Evolutionary conservation across 2,888 invertebrate species (phyloP), one percentile per base, ranked within the genome.

Genomic region (Drosophila macrospina): DNA sequence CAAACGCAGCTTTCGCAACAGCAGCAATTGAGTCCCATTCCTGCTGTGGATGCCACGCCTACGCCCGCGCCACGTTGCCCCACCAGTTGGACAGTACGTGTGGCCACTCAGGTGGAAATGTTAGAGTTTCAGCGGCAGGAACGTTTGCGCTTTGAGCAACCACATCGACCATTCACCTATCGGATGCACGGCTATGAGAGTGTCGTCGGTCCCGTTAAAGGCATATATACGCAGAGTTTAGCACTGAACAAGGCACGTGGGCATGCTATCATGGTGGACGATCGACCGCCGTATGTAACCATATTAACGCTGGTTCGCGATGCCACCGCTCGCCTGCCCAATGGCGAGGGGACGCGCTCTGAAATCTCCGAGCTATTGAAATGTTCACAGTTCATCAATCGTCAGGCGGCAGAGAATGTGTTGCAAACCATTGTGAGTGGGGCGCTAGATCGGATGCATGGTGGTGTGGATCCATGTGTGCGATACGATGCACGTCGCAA

Each of bases 101-200:
- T 96, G 30, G 96, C 97, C 0, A 95, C 96, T 0, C 91, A 93
- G 0, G 94, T 96, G 0, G 98, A 98, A 91, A 94, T 97, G 45
- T 93, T 94, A 20, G 94, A 95, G 54, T 97, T 97, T 83, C 94
- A 96, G 47, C 93, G 94, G 15, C 96, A 98, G 92, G 98, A 99
- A 91, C 94, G 95, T 13, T 93, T 94, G 78, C 93, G 98, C 48
- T 99, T 98, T 90, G 95, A 96, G 47, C 95, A 96, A 70, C 98
- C 98, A 0, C 97, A 98, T 77, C 96, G 96, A 89, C 96, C 98
- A 0, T 99, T 97, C 89, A 98, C 98, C 0, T 98, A 97, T 88
- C 93, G 95, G 13, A 95, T 97, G 93, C 96, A 98, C 90, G 97
- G 96, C 78, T 98, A 96, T 89, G 96, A 96, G 79, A 95, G 95